phyloP scores from a whole-genome alignment of 1,140 invertebrate genomes.

The Drosophila persimilis region DNA sequence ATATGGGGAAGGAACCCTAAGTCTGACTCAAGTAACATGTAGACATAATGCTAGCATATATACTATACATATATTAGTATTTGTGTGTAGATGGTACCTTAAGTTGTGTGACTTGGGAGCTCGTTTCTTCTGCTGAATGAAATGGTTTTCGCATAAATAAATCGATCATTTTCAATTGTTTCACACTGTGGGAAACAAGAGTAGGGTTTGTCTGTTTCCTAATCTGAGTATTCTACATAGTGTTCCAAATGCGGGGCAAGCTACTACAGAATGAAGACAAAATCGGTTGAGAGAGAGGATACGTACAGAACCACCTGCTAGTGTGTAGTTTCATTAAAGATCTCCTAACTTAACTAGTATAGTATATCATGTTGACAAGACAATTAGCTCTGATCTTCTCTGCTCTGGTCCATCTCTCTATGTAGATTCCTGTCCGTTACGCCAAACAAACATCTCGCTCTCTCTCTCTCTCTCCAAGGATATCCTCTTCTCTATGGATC shows the following conservation, averaged over 20 bases:
- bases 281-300: neutral
- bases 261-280: slow-evolving; percentile 8
- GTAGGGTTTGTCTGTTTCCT: neutral
- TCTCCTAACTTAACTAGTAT: slow-evolving; percentile 23
- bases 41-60: slow-evolving; percentile 31
- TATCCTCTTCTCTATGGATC: neutral
- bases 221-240: slow-evolving; percentile 4
- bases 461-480: slow-evolving; percentile 1
- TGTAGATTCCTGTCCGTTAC: neutral
- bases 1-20: slow-evolving; percentile 38
- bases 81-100: slow-evolving; percentile 38
- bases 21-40: slow-evolving; percentile 52
- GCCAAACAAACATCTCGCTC: neutral
- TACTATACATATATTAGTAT: slow-evolving; percentile 2
- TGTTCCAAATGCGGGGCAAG: slow-evolving; percentile 25
- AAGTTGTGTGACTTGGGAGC: slow-evolving; percentile 54
- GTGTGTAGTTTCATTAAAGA: neutral
- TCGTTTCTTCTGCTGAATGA: slow-evolving; percentile 5
- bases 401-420: neutral
- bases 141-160: slow-evolving; percentile 48
- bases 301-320: no score
- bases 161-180: slow-evolving; percentile 12
- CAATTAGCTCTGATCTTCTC: slow-evolving; percentile 16
- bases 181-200: neutral
- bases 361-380: slow-evolving; percentile 27